Conservation (phyloP, 2,797 vertebrate species). For the Lepilemur septentrionalis region DNA sequence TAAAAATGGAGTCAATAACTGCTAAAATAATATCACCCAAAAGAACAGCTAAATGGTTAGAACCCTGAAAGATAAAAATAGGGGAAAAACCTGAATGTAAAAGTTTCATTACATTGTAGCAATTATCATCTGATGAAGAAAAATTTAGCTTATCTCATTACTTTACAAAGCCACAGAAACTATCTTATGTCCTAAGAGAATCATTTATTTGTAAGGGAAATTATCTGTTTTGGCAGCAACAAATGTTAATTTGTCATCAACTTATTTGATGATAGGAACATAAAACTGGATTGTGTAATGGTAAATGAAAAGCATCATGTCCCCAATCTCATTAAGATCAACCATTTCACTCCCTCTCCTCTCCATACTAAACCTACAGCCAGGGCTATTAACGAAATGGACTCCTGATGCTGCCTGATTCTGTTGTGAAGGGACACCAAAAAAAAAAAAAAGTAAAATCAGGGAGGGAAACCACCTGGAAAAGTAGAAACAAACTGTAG, state of each 20-base stretch:
- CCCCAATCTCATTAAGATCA: not conserved
- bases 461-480: not conserved
- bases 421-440: not conserved
- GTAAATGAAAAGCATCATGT: not conserved
- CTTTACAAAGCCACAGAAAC: not conserved
- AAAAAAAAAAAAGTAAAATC: not conserved
- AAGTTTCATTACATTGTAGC: not conserved
- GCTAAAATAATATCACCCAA: constrained; percentile 88
- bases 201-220: not conserved
- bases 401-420: not conserved
- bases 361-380: not conserved
- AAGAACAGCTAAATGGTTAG: constrained; percentile 86
- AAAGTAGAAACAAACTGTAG: not conserved
- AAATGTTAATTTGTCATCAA: not conserved
- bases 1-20: constrained; percentile 88
- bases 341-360: not conserved
- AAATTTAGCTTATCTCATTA: not conserved
- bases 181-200: not conserved
- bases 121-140: constrained; percentile 12
- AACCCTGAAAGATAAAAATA: constrained; percentile 83
- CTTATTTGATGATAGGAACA: not conserved
- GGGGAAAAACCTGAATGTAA: not conserved
- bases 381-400: accelerated
- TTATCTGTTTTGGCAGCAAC: not conserved
- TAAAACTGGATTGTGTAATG: not conserved